Evolutionary conservation across 2,113 vertebrate species (phyloP).

Genomic region (Lanius ludovicianus): DNA sequence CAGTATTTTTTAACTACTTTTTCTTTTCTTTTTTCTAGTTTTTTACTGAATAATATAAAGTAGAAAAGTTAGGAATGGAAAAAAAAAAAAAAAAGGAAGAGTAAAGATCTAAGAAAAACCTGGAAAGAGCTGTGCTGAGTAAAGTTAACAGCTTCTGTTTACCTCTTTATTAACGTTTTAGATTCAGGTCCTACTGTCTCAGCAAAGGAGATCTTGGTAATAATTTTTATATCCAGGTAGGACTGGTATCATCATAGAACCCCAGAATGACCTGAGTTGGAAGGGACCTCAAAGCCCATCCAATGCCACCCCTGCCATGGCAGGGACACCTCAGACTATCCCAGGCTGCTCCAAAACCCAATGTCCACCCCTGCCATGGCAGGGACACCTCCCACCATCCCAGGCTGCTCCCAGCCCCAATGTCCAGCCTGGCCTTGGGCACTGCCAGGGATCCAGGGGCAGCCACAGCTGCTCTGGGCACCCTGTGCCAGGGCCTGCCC

Average conservation of each 20-base stretch:
- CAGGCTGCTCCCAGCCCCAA: not conserved
- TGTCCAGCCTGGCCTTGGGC: rapidly evolving
- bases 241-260: not conserved
- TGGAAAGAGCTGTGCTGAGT: not conserved
- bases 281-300: not conserved
- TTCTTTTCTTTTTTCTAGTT: not conserved
- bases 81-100: too few relatives aligned
- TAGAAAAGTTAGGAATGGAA: not conserved
- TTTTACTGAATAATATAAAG: not conserved
- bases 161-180: not conserved
- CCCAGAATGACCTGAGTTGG: not conserved
- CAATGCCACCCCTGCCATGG: not conserved
- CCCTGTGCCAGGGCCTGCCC: not conserved
- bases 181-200: not conserved
- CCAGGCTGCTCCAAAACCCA: not conserved
- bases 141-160: not conserved
- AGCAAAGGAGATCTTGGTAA: not conserved
- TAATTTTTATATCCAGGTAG: not conserved
- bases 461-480: not conserved
- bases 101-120: not conserved
- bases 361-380: not conserved
- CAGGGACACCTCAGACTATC: rapidly evolving
- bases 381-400: rapidly evolving
- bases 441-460: not conserved
- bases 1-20: not conserved